Conservation (phyloP, 2,113 vertebrate genomes). For the Pomatorhinus ruficollis region DNA sequence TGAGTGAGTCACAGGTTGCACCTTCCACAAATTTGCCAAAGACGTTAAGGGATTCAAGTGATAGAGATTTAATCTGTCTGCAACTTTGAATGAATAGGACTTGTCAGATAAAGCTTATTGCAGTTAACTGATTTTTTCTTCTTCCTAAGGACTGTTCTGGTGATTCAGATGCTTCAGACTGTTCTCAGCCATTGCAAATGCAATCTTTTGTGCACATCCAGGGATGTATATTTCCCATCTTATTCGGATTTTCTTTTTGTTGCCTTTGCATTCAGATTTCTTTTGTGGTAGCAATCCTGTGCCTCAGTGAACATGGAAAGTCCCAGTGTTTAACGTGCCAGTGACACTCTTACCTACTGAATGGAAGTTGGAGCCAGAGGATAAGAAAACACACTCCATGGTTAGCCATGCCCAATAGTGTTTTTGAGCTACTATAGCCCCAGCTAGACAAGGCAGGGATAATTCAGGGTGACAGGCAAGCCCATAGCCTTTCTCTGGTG, state of each 20-base stretch:
- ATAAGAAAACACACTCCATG: not conserved
- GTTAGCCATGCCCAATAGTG: not conserved
- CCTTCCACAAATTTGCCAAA: not conserved
- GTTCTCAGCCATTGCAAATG: not conserved
- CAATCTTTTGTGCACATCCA: not conserved
- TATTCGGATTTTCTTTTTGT: not conserved
- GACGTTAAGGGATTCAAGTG: accelerated
- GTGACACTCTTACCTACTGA: not conserved
- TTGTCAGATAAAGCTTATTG: not conserved
- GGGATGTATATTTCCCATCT: not conserved
- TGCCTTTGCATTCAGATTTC: not conserved
- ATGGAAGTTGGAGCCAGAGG: not conserved
- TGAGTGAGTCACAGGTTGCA: not conserved
- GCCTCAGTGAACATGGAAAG: not conserved
- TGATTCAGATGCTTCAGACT: not conserved
- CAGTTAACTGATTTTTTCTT: not conserved
- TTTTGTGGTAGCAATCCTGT: not conserved
- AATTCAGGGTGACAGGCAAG: not conserved
- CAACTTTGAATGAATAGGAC: not conserved
- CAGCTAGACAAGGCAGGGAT: not conserved
- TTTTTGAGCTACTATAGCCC: not conserved
- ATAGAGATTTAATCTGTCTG: not conserved
- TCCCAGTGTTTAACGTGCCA: accelerated
- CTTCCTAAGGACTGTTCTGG: not conserved
- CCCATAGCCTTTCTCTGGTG: not conserved